Base-by-base conservation (phyloP, 1,140 invertebrate species). In the Orussus abietinus region DNA sequence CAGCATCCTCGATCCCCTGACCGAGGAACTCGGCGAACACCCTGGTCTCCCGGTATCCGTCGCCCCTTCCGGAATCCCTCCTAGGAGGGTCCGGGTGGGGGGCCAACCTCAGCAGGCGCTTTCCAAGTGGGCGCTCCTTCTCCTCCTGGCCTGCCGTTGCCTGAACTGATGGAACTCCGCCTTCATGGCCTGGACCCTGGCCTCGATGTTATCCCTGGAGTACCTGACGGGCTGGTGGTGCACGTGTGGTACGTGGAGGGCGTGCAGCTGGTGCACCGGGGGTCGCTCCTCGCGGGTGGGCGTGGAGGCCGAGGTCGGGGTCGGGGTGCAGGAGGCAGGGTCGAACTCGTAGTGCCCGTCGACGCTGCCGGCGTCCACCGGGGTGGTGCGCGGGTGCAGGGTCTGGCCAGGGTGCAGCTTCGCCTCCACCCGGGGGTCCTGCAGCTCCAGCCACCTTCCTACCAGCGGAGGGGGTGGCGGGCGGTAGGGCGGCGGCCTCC, bases 281-380 rank as follows among this genome's bases (percentile, higher is more conserved):
- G 69, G 71, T 7, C 76, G 68, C 20, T 76, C 71, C 44, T 80
- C 79, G 33, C 84, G 72, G 5, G 77, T 77, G 3, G 80, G 78
- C 25, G 82, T 80, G 2, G 77, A 75, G 21, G 77, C 78, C 2
- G 83, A 82, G 0, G 79, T 76, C 0, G 83, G 83, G n/a, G 88
- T 85, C 6, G 87, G 84, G 13, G 86, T 85, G 22, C 81, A 80
- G 5, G 80, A 81, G 1, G 80, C 79, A 10, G 83, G 83, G 69
- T 94, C 90, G 74, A 94, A 96, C 71, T 96, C 92, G 71, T 96
- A 96, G 66, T 96, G 92, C 31, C 90, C 91, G 68, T 96, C 93
- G 26, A 93, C 92, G 55, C 90, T 93, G 43, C 85, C 83, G 38
- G 86, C 82, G 69, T 93, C 90, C 7, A 85, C 69, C 4, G 79